Evolutionary conservation across 1,140 invertebrate genomes (phyloP), one percentile per base, ranked within the genome.

Genomic region (Lasaia peninsularis): DNA sequence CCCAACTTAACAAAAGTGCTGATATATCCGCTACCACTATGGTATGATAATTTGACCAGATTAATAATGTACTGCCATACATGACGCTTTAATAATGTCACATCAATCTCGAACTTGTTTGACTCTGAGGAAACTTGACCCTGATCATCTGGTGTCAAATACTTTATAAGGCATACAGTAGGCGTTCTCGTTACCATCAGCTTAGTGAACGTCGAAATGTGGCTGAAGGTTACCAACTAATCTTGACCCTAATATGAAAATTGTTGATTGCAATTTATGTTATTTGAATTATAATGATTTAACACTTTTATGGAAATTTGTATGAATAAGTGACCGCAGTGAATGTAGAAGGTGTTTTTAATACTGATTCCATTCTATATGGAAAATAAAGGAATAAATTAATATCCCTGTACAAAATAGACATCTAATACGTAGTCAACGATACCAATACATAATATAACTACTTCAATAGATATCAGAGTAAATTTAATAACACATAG

Each of bases 161-260:
- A 32, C 69, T 65, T 58, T 76, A 70, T 67, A 76, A 61, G 73
- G 73, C 49, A 58, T 18, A 57, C 40, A 52, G 73, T 72, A 63
- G 69, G 73, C 62, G 70, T 71, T 32, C 35, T 40, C 16, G 35
- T 40, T 40, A 11, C 35, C 35, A 40, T 40, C 52, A 55, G 56
- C 53, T 51, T 52, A 65, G 62, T 63, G 63, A 73, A 73, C 71
- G 75, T 73, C 60, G 61, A 69, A 65, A 67, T 65, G 56, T 56
- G 55, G 65, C 68, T 65, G 63, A 68, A 64, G 60, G 64, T 62
- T 62, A 56, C 61, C 65, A 65, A 69, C 56, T 73, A 75, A 60
- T 70, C 71, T 78, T 75, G 75, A 72, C 75, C 75, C 69, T 75
- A 75, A 71, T 78, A 71, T 63, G 61, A 63, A 67, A 67, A 70